Base-by-base conservation (phyloP, 2,797 vertebrate species). In the Cyprinella venusta region DNA sequence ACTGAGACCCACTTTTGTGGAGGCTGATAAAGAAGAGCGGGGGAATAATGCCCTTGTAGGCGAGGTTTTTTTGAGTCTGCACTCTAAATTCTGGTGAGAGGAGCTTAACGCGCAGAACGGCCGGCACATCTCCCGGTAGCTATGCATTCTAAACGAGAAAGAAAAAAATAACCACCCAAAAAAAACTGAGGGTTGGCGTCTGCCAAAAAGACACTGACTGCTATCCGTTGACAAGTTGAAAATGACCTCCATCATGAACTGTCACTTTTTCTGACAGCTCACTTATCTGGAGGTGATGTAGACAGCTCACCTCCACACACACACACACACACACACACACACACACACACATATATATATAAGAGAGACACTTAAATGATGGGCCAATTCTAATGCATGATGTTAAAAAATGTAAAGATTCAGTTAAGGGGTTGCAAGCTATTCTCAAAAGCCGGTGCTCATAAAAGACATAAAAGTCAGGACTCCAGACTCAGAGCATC, bases 1-100 rank as follows among this genome's bases (percentile, higher is more conserved):
- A 90, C 88, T 91, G 90, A 83, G 87, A 89, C 91, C 84, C 84
- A 87, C 90, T 90, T 91, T 86, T 89, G 79, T 82, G 79, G 56
- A 81, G 61, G 76, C 68, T 71, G 83, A 87, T 87, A 85, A 89
- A 85, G 79, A 48, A 68, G 21, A 65, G 33, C 45, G 19, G 63
- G 69, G 70, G 80, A 78, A 88, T 76, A 79, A 84, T 85, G 85
- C 40, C 77, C 81, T 86, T 85, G 85, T 82, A 86, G 77, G 65
- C 71, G 68, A 78, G 61, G 74, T 77, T 87, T 69, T 30, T 64
- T 77, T 56, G 64, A 77, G 64, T 77, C 74, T 77, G 38, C 48
- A 48, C 54, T 83, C 65, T 61, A 78, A 78, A 77, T 54, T 77
- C 65, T 70, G 38, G 36, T n/a, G 54, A 50, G 52, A 77, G 19